A percentile compares a stretch with the other conserved stretches of the same genome.
Conservation (phyloP, 2,888 invertebrate genomes). For the Noctua comes region DNA sequence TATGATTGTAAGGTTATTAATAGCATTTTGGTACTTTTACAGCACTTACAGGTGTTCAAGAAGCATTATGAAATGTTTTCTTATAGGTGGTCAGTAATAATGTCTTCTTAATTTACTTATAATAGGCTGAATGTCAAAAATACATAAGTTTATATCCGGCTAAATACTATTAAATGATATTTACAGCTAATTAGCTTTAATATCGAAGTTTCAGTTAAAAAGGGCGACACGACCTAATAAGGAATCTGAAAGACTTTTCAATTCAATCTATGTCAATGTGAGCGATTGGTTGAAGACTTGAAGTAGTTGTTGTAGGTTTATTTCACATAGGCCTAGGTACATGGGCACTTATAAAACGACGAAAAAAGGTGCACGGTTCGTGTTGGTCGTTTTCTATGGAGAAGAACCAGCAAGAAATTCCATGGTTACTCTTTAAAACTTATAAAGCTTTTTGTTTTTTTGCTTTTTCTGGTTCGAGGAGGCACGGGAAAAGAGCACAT, state of each 20-base stretch:
- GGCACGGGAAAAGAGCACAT: too few species aligned
- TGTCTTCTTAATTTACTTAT: not conserved
- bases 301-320: too few species aligned
- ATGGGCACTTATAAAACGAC: too few species aligned
- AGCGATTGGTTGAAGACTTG: not conserved
- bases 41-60: slow-evolving; percentile 1
- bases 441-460: not conserved
- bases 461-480: too few species aligned
- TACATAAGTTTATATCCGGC: not conserved
- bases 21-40: slow-evolving; percentile 30
- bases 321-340: too few species aligned
- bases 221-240: not conserved
- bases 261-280: not conserved
- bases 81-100: slow-evolving; percentile 14
- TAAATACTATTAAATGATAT: not conserved
- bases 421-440: too few species aligned
- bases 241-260: not conserved
- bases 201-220: not conserved
- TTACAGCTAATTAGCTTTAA: not conserved
- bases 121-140: not conserved
- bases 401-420: too few species aligned
- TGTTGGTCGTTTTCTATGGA: too few species aligned
- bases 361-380: too few species aligned
- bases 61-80: not conserved
- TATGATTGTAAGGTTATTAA: slow-evolving; percentile 1